phyloP scores from a whole-genome alignment of 1,140 invertebrate species.

The Tetranychus urticae region DNA sequence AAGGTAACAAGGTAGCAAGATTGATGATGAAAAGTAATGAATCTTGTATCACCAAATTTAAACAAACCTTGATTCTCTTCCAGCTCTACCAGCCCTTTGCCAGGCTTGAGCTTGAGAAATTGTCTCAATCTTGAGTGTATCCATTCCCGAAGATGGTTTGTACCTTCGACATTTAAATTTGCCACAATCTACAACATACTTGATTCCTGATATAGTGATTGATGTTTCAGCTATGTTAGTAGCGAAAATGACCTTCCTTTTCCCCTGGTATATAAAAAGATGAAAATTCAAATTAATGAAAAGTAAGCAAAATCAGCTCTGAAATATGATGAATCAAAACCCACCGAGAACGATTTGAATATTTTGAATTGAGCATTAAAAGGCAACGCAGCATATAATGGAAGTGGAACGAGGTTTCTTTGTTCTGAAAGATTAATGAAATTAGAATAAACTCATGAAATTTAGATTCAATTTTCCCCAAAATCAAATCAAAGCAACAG shows the following conservation, averaged over 20 bases:
- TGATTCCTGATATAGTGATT: constrained; percentile 78
- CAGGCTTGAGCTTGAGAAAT: constrained; percentile 76
- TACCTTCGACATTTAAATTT: constrained; percentile 57
- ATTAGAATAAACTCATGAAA: background rate
- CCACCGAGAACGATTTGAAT: constrained; percentile 32
- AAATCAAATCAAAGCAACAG: too few relatives aligned
- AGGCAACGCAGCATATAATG: constrained; percentile 58
- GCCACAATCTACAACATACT: constrained; percentile 80
- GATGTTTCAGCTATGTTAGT: constrained; percentile 97
- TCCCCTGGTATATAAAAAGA: constrained; percentile 5
- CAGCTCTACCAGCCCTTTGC: constrained; percentile 72
- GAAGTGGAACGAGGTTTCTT: constrained; percentile 31
- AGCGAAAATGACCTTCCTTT: constrained; percentile 69
- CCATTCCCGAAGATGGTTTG: constrained; percentile 54
- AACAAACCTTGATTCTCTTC: constrained; percentile 36
- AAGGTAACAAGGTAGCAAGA: too few relatives aligned
- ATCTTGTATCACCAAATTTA: background rate
- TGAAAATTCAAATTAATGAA: background rate
- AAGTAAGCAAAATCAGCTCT: too few relatives aligned
- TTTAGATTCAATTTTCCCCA: background rate
- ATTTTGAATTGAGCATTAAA: constrained; percentile 48
- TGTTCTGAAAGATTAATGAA: background rate
- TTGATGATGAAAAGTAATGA: background rate
- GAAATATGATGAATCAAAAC: constrained; percentile 4
- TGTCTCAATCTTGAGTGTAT: constrained; percentile 50